A percentile compares a stretch with the other conserved stretches of the same genome.
Evolutionary conservation across 2,113 vertebrate species (phyloP).

Genomic region (Prietella phreatophila): DNA sequence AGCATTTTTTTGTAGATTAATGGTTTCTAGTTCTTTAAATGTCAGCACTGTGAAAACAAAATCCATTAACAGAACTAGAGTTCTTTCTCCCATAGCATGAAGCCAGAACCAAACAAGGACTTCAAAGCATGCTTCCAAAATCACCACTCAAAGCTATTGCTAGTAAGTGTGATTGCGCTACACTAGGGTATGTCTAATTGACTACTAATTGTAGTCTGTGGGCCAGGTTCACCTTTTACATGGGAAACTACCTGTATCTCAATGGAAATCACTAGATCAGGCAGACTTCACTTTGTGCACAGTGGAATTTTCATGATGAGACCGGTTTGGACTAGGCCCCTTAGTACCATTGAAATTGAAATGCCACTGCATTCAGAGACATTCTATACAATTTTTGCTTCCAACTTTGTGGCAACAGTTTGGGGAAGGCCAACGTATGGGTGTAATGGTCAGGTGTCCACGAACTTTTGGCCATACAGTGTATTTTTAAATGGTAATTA

Average conservation of each 20-base stretch:
- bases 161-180: neutral
- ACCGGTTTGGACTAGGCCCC: too few relatives aligned
- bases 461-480: neutral
- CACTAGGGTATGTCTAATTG: neutral
- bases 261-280: neutral
- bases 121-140: slow-evolving; percentile 2
- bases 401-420: too few relatives aligned
- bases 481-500: too few relatives aligned
- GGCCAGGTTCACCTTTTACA: neutral
- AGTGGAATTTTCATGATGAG: too few relatives aligned
- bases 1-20: too few relatives aligned
- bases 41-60: slow-evolving; percentile 41
- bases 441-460: neutral
- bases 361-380: too few relatives aligned
- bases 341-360: too few relatives aligned
- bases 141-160: neutral
- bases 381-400: too few relatives aligned
- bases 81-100: slow-evolving; percentile 16
- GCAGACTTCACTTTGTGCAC: neutral
- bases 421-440: neutral
- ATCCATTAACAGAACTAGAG: slow-evolving; percentile 32
- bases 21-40: slow-evolving; percentile 35
- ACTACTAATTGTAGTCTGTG: neutral
- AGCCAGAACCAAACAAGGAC: slow-evolving; percentile 29
- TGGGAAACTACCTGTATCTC: neutral